phyloP scores from a whole-genome alignment of 2,888 invertebrate species.

The Sicus ferrugineus region DNA sequence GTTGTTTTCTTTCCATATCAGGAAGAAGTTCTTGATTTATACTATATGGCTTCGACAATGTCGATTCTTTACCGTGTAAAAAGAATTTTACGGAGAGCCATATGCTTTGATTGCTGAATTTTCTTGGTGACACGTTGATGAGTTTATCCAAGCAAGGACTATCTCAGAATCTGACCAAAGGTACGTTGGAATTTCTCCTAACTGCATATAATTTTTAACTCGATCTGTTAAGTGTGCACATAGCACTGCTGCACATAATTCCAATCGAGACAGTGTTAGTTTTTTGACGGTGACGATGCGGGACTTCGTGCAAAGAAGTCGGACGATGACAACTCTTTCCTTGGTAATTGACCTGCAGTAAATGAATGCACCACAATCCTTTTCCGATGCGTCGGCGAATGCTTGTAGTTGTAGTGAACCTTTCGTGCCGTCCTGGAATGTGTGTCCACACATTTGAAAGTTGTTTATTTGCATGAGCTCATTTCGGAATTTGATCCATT shows the following conservation, averaged over 20 bases:
- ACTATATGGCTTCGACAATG: too few relatives aligned
- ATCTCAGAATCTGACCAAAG: constrained; percentile 49
- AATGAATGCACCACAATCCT: not conserved
- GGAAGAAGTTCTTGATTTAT: too few relatives aligned
- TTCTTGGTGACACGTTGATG: too few relatives aligned
- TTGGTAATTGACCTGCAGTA: too few relatives aligned
- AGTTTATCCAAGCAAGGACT: too few relatives aligned
- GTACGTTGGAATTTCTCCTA: not conserved
- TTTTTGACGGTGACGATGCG: not conserved
- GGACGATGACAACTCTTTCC: not conserved
- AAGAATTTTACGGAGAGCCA: too few relatives aligned
- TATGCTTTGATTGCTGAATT: too few relatives aligned
- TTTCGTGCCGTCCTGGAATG: too few relatives aligned
- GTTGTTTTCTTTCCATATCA: too few relatives aligned
- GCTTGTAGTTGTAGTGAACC: not conserved
- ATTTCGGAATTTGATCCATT: not conserved
- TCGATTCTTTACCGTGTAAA: too few relatives aligned
- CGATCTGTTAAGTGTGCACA: not conserved
- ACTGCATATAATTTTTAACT: not conserved
- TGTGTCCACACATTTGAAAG: not conserved
- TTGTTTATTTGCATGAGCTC: not conserved
- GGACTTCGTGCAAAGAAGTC: not conserved
- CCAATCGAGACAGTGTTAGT: not conserved
- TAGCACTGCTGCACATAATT: not conserved
- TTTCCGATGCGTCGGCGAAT: constrained; percentile 1